Conservation (phyloP, 92 coral and sea anemone genomes). For the Epizoanthus rinbou region DNA sequence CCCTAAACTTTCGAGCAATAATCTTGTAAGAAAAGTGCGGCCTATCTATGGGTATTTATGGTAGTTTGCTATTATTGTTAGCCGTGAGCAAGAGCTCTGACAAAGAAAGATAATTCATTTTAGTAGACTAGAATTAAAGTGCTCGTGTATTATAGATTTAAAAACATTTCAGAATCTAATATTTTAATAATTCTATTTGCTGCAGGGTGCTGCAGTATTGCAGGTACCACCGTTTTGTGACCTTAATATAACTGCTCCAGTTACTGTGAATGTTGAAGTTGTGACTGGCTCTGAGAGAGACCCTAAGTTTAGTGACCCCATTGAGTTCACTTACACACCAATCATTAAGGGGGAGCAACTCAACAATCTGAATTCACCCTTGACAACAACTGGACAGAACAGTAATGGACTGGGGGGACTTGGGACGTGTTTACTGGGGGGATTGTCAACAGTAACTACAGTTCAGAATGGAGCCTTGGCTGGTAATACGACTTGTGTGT, state of each 20-base stretch:
- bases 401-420: constrained; percentile 59
- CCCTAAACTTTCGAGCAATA: no score
- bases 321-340: constrained; percentile 94
- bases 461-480: constrained; percentile 42
- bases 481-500: constrained; percentile 15
- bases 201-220: constrained; percentile 95
- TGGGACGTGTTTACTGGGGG: constrained; percentile 62
- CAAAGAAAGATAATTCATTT: no score
- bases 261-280: constrained; percentile 90
- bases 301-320: constrained; percentile 90
- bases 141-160: not conserved
- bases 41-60: no score
- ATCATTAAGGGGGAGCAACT: constrained; percentile 33
- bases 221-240: constrained; percentile 83
- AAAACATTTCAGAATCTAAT: not conserved
- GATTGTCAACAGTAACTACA: constrained; percentile 53
- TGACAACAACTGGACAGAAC: constrained; percentile 57
- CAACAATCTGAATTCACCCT: constrained; percentile 38
- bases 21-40: no score
- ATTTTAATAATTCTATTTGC: not conserved
- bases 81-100: no score
- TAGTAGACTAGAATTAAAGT: no score
- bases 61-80: no score
- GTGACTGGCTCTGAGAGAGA: constrained; percentile 72
- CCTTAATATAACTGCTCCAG: constrained; percentile 82